Percentiles rank a stretch among this genome's conserved stretches.
phyloP scores from a whole-genome alignment of 2,888 invertebrate species.

The Yponomeuta cagnagella region DNA sequence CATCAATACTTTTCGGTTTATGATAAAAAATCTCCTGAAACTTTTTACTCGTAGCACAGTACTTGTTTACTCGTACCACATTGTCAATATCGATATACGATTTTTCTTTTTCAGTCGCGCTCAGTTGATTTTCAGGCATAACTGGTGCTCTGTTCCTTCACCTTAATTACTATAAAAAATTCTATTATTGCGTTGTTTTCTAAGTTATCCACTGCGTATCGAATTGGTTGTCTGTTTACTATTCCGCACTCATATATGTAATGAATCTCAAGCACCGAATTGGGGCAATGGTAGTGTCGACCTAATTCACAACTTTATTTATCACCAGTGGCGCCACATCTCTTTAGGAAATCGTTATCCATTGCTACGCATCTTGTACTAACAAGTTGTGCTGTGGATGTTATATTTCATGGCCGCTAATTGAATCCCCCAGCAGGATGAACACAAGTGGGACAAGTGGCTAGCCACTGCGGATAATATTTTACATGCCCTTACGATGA shows the following conservation, averaged over 20 bases:
- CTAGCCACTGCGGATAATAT: not conserved
- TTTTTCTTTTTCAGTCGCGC: too few relatives aligned
- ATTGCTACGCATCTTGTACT: not conserved
- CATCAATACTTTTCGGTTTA: too few relatives aligned
- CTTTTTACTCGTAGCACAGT: too few relatives aligned
- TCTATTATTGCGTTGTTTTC: not conserved
- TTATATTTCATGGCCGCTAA: not conserved
- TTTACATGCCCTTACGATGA: not conserved
- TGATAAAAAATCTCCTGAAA: too few relatives aligned
- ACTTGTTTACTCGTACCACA: too few relatives aligned
- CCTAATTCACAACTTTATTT: slow-evolving; percentile 11
- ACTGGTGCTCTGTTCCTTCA: not conserved
- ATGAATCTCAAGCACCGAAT: slow-evolving; percentile 26
- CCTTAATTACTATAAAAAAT: not conserved
- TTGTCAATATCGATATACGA: too few relatives aligned
- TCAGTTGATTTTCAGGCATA: not conserved
- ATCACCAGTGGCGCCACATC: not conserved
- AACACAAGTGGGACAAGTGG: slow-evolving; percentile 8
- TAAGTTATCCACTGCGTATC: not conserved
- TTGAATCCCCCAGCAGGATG: slow-evolving; percentile 8
- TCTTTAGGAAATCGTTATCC: not conserved
- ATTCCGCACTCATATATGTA: slow-evolving; percentile 31
- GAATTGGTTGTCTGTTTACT: slow-evolving; percentile 37
- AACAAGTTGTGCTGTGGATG: not conserved
- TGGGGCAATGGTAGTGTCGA: slow-evolving; percentile 19